A percentile compares a stretch with the other conserved stretches of the same genome.
Conservation (phyloP, 2,888 invertebrate species). For the Malthinus seriepunctatus region DNA sequence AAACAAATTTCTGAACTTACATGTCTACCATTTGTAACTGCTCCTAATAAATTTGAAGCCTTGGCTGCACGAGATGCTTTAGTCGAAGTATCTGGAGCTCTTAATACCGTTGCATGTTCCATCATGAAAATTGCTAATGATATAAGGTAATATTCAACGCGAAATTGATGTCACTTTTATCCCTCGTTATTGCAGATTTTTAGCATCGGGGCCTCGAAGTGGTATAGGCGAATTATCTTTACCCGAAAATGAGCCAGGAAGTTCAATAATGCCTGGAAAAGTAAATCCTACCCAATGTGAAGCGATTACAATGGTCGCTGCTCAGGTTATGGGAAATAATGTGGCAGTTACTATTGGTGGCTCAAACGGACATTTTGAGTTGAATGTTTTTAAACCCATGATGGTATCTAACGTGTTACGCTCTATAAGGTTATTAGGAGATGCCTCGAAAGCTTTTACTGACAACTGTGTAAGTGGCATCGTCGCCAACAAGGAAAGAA, state of each 20-base stretch:
- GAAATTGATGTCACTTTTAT: not conserved
- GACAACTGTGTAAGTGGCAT: slow-evolving; percentile 61
- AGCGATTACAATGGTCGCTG: slow-evolving; percentile 94
- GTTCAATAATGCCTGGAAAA: slow-evolving; percentile 99
- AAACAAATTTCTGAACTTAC: slow-evolving; percentile 79
- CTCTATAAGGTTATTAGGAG: slow-evolving; percentile 84
- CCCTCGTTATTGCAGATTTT: slow-evolving; percentile 58
- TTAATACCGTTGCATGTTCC: slow-evolving; percentile 89
- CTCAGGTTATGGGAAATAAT: slow-evolving; percentile 98
- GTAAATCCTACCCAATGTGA: slow-evolving; percentile 99
- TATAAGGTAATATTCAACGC: slow-evolving; percentile 57
- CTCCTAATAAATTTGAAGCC: slow-evolving; percentile 97
- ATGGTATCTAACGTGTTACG: slow-evolving; percentile 92
- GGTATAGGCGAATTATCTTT: slow-evolving; percentile 91
- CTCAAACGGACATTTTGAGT: slow-evolving; percentile 95
- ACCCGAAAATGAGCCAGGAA: slow-evolving; percentile 98
- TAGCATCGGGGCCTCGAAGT: slow-evolving; percentile 95
- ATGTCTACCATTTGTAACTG: slow-evolving; percentile 86
- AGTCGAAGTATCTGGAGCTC: slow-evolving; percentile 92
- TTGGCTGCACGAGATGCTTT: slow-evolving; percentile 90
- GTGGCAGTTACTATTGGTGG: slow-evolving; percentile 92
- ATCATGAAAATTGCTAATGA: slow-evolving; percentile 99
- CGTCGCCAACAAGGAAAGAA: slow-evolving; percentile 55
- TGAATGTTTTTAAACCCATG: slow-evolving; percentile 98
- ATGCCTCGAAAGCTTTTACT: slow-evolving; percentile 71